A percentile compares a stretch with the other conserved stretches of the same genome.
Evolutionary conservation across 37 sponge, comb jelly and placozoan genomes (phyloP).

Genomic region (Mnemiopsis leidyi): DNA sequence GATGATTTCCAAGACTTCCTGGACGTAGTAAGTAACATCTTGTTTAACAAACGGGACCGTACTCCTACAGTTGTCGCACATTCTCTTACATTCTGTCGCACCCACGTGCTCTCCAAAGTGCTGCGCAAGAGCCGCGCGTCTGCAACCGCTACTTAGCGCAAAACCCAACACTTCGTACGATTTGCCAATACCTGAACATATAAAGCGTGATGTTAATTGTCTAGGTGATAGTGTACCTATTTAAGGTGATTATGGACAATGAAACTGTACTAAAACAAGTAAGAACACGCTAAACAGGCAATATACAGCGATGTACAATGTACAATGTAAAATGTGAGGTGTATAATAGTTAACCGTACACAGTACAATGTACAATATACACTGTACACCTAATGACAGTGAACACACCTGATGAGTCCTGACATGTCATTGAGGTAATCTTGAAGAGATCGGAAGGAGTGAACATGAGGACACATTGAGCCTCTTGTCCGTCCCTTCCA

Average conservation of each 20-base stretch:
- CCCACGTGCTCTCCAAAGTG: slow-evolving; percentile 83
- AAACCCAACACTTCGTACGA: slow-evolving; percentile 64
- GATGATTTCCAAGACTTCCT: neutral
- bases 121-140: slow-evolving; percentile 75
- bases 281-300: too few relatives aligned
- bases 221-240: too few relatives aligned
- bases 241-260: too few relatives aligned
- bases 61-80: slow-evolving; percentile 16
- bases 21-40: slow-evolving; percentile 10
- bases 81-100: neutral
- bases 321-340: too few relatives aligned
- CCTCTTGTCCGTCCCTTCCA: slow-evolving; percentile 83
- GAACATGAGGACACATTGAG: slow-evolving; percentile 86
- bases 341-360: too few relatives aligned
- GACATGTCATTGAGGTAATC: slow-evolving; percentile 32
- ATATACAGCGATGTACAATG: too few relatives aligned
- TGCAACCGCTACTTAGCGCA: slow-evolving; percentile 71
- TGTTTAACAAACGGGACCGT: neutral
- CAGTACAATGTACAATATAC: too few relatives aligned
- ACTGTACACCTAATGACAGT: neutral
- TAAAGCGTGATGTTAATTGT: too few relatives aligned
- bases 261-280: too few relatives aligned
- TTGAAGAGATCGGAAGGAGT: slow-evolving; percentile 69
- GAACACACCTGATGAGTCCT: neutral
- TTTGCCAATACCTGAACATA: neutral